Percentiles rank a stretch among this genome's conserved stretches.
Evolutionary conservation across 2,113 vertebrate species (phyloP).

Genomic region (Chrysochloris asiatica): DNA sequence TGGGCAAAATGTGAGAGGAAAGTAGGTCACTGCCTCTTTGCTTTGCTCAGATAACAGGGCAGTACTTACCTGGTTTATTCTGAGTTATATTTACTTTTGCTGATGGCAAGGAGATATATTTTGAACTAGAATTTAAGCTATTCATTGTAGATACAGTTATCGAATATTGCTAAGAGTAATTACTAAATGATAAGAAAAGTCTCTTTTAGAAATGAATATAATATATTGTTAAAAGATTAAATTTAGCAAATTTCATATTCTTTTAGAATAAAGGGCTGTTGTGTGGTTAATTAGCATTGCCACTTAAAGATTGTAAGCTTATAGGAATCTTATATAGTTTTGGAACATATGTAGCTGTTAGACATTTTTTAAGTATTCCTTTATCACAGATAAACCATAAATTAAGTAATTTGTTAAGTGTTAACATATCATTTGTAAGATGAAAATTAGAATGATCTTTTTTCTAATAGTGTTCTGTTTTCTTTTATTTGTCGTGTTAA

Average conservation of each 20-base stretch:
- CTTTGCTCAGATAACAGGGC: constrained; percentile 74
- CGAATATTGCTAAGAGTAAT: background rate
- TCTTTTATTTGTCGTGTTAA: background rate
- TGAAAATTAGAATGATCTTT: background rate
- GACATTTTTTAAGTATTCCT: background rate
- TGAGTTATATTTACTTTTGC: constrained; percentile 76
- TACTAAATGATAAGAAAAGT: constrained; percentile 43
- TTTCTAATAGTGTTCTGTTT: background rate
- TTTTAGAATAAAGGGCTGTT: background rate
- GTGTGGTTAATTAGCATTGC: background rate
- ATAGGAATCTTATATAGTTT: background rate
- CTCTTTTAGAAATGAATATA: constrained; percentile 30
- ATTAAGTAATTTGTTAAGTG: background rate
- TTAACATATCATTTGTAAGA: background rate
- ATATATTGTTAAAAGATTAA: background rate
- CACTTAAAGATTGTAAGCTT: background rate
- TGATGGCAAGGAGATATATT: constrained; percentile 65
- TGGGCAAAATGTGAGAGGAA: constrained; percentile 85
- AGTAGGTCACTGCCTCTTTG: constrained; percentile 75
- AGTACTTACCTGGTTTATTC: constrained; percentile 72
- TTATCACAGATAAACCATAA: background rate
- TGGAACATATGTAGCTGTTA: background rate
- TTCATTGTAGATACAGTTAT: constrained; percentile 28
- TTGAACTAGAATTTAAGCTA: background rate
- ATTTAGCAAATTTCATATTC: background rate